Conservation (phyloP, 2,797 vertebrate species). For the Gouania willdenowi region DNA sequence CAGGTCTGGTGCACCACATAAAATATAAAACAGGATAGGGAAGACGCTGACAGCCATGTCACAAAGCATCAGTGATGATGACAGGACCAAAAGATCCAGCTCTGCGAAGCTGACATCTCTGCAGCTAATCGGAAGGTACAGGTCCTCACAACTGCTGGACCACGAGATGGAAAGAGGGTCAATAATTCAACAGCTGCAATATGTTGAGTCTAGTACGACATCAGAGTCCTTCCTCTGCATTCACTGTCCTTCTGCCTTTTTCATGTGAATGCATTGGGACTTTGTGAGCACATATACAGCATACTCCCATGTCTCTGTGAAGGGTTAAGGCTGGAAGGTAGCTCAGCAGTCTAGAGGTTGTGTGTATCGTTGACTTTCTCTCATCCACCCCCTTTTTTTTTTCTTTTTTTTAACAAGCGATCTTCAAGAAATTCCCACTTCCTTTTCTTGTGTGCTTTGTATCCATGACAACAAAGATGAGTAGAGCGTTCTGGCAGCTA, state of each 20-base stretch:
- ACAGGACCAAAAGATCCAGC: conserved; percentile 63
- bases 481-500: conserved; percentile 75
- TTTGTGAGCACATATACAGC: no score
- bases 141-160: conserved; percentile 75
- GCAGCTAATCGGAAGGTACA: conserved; percentile 85
- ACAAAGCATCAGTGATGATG: conserved; percentile 77
- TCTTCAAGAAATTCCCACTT: conserved; percentile 14
- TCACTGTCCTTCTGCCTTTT: no score
- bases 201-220: conserved; percentile 63
- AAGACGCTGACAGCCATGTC: conserved; percentile 72
- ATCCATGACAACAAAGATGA: conserved; percentile 86
- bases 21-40: conserved; percentile 71
- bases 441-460: conserved; percentile 68
- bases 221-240: conserved; percentile 29
- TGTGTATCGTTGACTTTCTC: conserved; percentile 5
- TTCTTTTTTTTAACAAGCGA: conserved; percentile 5
- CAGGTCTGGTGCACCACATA: conserved; percentile 64
- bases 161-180: conserved; percentile 72
- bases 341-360: no score
- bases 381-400: no score
- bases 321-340: no score
- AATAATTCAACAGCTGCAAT: conserved; percentile 85
- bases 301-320: no score
- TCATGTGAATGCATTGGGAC: no score
- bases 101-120: conserved; percentile 68